A percentile compares a stretch with the other conserved stretches of the same genome.
Evolutionary conservation across 2,797 vertebrate genomes (phyloP).

Genomic region (Neosilurus hyrtlii): DNA sequence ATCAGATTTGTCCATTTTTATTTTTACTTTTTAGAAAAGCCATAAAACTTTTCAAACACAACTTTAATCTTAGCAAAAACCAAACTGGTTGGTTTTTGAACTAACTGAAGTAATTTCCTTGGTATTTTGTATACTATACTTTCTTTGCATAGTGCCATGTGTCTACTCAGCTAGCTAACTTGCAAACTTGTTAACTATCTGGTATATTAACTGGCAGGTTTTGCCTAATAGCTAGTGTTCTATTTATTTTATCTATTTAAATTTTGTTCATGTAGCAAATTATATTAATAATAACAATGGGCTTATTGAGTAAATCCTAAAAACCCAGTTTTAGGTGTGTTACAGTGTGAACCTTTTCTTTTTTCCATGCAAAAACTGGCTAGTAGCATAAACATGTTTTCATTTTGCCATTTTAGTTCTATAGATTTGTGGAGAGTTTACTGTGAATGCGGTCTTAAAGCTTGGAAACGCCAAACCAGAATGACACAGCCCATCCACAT

Average conservation of each 20-base stretch:
- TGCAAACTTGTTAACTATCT: background rate
- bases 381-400: background rate
- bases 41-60: background rate
- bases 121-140: background rate
- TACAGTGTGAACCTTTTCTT: background rate
- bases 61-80: background rate
- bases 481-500: background rate
- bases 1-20: background rate
- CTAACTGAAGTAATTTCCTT: background rate
- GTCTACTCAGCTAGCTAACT: background rate
- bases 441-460: background rate
- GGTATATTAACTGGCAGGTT: background rate
- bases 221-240: background rate
- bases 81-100: background rate
- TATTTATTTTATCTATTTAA: background rate
- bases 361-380: background rate
- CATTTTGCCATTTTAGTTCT: background rate
- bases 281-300: background rate
- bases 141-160: background rate
- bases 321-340: background rate
- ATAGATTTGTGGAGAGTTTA: background rate
- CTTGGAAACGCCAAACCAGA: background rate
- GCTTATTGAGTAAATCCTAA: background rate
- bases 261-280: background rate
- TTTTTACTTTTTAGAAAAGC: background rate